Evolutionary conservation across 2,113 vertebrate species (phyloP), one percentile per base, ranked within the genome.

Genomic region (Apteryx owenii): DNA sequence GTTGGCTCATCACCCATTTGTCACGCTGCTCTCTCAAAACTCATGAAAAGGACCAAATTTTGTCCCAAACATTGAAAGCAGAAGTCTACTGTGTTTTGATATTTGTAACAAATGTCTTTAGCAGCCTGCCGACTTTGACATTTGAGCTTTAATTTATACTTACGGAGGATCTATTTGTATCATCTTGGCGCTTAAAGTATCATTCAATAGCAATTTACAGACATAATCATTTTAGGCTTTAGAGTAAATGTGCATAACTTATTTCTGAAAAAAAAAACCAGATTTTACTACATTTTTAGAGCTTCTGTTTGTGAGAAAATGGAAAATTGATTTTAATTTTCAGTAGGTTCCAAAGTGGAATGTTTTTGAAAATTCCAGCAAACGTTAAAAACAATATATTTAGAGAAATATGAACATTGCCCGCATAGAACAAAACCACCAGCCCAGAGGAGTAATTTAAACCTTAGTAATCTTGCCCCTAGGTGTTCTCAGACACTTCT

Each of bases 71-170:
- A 61, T 1, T 50, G 19, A 44, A 72, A 31, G 21, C 3, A 31
- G 13, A 61, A 42, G 10, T 25, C n/a, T 58, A 60, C 28, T 8
- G 1, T 28, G 53, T 83, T 87, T 70, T 16, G 15, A 33, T 75
- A 65, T 44, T 75, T 65, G 10, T 36, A 65, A 76, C 10, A 62
- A 78, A 21, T 3, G 19, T 58, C 28, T 60, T 54, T 46, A 64
- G 8, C 54, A 69, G 61, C 14, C 66, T 51, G 17, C 33, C 25
- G 29, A 28, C 36, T 85, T 12, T 22, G 25, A 51, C 17, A 18
- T 8, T 42, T 20, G 6, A 38, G 12, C 19, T 89, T 77, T 33
- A 10, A 9, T 48, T 42, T 0, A 0, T 53, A 13, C 42, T 64
- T 60, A 64, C 21, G 12, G 7, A 42, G 7, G 13, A 13, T 79